phyloP scores from a whole-genome alignment of 2,888 invertebrate genomes.

The Mimachlamys varia region DNA sequence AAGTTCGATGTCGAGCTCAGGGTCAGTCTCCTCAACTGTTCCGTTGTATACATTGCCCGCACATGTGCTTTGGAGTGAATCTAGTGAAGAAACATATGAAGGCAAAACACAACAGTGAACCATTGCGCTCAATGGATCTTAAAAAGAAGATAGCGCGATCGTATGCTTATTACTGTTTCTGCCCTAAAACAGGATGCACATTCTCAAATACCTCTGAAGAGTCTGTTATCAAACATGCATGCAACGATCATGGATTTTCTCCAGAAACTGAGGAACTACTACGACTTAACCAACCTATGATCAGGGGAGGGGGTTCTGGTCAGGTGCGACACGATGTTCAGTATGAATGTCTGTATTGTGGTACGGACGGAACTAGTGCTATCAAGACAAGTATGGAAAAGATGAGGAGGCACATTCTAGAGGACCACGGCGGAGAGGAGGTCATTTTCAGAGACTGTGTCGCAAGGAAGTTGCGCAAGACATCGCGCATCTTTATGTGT shows the following conservation, averaged over 20 bases:
- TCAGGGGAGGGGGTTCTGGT: constrained; percentile 32
- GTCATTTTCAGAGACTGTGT: constrained; percentile 65
- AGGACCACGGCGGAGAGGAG: constrained; percentile 61
- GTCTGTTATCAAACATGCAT: constrained; percentile 58
- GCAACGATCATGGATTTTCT: constrained; percentile 51
- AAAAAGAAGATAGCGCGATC: constrained; percentile 52
- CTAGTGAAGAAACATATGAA: constrained; percentile 59
- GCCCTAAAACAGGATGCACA: constrained; percentile 54
- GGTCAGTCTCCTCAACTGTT: constrained; percentile 59
- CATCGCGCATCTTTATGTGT: constrained; percentile 67
- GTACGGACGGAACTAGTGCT: constrained; percentile 31
- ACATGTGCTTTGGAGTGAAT: constrained; percentile 57
- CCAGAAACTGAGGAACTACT: constrained; percentile 50
- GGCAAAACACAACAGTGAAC: constrained; percentile 50
- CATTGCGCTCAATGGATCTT: constrained; percentile 57
- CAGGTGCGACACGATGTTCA: constrained; percentile 39
- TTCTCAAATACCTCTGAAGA: constrained; percentile 45
- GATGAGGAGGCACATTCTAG: constrained; percentile 65
- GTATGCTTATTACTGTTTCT: constrained; percentile 54
- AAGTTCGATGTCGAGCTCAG: constrained; percentile 53
- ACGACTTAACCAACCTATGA: constrained; percentile 18
- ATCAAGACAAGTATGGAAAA: constrained; percentile 51
- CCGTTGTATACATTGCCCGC: constrained; percentile 59
- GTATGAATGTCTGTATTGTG: constrained; percentile 61
- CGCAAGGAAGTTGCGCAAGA: constrained; percentile 57